Conservation (phyloP, 2,888 invertebrate genomes). For the Eupithecia abbreviata region DNA sequence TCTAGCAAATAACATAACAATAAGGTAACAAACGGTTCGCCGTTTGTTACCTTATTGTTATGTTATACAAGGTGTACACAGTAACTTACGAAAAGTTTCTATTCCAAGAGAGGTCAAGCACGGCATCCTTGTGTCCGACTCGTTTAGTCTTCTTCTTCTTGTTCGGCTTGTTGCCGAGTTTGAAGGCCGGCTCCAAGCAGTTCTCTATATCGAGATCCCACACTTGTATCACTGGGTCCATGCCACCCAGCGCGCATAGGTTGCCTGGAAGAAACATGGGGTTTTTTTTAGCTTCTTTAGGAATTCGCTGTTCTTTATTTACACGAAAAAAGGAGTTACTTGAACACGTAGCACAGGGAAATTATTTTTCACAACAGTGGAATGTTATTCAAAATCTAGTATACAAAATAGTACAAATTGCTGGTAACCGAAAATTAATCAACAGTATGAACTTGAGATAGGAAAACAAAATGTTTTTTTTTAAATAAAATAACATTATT, state of each 20-base stretch:
- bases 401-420: too few relatives aligned
- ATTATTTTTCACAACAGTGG: too few relatives aligned
- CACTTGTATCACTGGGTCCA: conserved; percentile 96
- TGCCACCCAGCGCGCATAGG: conserved; percentile 95
- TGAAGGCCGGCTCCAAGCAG: conserved; percentile 93
- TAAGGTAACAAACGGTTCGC: too few relatives aligned
- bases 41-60: too few relatives aligned
- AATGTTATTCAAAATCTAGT: too few relatives aligned
- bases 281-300: conserved; percentile 22
- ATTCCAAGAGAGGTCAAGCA: conserved; percentile 97
- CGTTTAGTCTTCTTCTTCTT: conserved; percentile 88
- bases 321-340: background rate
- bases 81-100: conserved; percentile 85
- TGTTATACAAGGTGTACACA: background rate
- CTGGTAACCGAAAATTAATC: too few relatives aligned
- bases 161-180: conserved; percentile 88
- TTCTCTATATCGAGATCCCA: conserved; percentile 98
- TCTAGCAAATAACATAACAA: too few relatives aligned
- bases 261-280: conserved; percentile 84
- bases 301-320: conserved; percentile 18
- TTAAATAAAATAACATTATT: too few relatives aligned
- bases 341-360: background rate
- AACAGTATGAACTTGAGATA: too few relatives aligned
- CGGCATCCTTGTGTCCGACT: conserved; percentile 94
- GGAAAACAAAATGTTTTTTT: too few relatives aligned